These are phyloP conservation scores for Platerodrilus igneus DNA, from an alignment of 2,888 invertebrate species.

Conservation along the genomic window DNA sequence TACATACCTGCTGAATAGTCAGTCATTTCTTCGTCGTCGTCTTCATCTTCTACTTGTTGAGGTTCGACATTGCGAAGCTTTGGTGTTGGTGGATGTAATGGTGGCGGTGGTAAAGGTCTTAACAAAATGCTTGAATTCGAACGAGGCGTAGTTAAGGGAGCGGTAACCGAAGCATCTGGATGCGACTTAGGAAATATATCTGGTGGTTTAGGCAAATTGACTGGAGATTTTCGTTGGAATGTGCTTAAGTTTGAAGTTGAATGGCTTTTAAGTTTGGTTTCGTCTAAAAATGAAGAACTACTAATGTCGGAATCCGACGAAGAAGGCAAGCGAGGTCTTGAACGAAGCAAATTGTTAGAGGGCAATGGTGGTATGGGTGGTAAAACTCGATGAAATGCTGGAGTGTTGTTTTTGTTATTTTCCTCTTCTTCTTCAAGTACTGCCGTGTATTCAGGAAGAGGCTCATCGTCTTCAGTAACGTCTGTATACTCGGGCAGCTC, in stretches of 20 bases:
- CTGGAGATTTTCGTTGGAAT: constrained; percentile 4
- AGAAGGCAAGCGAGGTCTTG: background rate
- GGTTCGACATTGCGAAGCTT: too few species aligned
- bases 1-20: too few species aligned
- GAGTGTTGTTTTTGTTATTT: background rate
- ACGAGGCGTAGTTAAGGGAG: too few species aligned
- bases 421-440: constrained; percentile 7
- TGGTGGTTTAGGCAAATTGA: constrained; percentile 13
- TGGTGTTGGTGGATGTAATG: background rate
- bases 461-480: constrained; percentile 11
- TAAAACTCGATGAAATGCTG: too few species aligned
- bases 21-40: background rate
- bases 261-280: background rate
- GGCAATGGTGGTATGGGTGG: constrained; percentile 1
- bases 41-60: constrained; percentile 1
- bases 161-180: too few species aligned
- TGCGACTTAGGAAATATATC: constrained; percentile 1
- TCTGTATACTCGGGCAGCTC: constrained; percentile 7
- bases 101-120: constrained; percentile 1
- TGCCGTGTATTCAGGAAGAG: constrained; percentile 10
- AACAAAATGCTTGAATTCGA: too few species aligned
- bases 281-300: background rate
- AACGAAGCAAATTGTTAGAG: background rate
- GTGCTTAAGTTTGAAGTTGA: background rate
- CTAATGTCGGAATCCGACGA: background rate